Percentiles rank a stretch among this genome's conserved stretches.
Conservation (phyloP, 2,797 vertebrate genomes). For the Rhabdophis nuchalis region DNA sequence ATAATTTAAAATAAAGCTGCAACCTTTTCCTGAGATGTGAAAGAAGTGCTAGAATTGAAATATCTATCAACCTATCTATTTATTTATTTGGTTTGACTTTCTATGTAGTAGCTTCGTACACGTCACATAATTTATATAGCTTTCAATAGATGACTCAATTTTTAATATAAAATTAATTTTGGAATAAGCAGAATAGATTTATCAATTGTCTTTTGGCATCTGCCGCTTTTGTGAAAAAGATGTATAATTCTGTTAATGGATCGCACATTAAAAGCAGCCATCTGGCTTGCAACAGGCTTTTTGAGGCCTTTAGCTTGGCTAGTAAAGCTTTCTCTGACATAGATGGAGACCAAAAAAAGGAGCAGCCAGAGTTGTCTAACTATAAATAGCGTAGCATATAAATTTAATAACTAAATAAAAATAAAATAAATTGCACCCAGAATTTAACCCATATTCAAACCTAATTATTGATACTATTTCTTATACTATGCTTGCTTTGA, state of each 20-base stretch:
- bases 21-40: not conserved
- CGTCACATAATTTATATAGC: not conserved
- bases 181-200: not conserved
- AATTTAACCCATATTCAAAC: not conserved
- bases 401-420: not conserved
- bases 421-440: not conserved
- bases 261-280: conserved; percentile 4
- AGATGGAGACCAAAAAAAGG: not conserved
- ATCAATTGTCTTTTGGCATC: conserved; percentile 1
- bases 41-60: not conserved
- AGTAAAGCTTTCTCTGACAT: not conserved
- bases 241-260: conserved; percentile 12
- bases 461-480: not conserved
- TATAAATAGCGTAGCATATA: not conserved
- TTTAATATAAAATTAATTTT: conserved; percentile 10
- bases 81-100: not conserved
- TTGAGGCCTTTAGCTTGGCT: not conserved
- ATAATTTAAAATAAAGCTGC: not conserved
- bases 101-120: not conserved
- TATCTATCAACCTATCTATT: not conserved
- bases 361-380: not conserved
- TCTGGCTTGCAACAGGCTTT: conserved; percentile 7
- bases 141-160: not conserved
- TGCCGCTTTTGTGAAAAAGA: not conserved
- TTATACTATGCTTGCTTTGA: not conserved